A percentile compares a stretch with the other conserved stretches of the same genome.
These are phyloP conservation scores for Pentalonia nigronervosa DNA, from an alignment of 1,140 invertebrate species.

Conservation along the genomic window DNA sequence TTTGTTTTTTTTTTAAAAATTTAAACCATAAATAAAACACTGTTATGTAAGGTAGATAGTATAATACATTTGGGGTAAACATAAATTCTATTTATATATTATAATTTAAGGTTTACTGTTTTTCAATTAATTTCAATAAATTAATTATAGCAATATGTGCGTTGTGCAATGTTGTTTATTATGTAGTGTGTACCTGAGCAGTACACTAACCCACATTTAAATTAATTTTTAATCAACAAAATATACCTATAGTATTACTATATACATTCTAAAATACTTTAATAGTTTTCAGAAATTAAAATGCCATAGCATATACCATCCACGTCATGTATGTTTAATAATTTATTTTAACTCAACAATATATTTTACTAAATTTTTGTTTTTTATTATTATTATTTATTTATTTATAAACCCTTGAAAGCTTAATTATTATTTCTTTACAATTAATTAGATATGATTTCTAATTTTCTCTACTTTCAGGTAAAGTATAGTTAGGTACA, in stretches of 20 bases:
- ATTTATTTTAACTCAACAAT: no score
- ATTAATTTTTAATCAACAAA: no score
- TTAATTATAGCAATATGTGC: not conserved
- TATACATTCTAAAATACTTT: no score
- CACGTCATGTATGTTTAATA: no score
- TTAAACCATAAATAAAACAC: not conserved
- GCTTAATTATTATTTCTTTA: no score
- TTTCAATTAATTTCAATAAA: not conserved
- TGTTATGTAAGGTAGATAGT: not conserved
- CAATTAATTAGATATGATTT: not conserved
- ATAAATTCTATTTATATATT: not conserved
- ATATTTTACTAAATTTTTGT: no score
- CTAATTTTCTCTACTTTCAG: not conserved
- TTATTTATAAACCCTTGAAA: no score
- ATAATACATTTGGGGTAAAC: not conserved
- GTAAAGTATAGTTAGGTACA: not conserved
- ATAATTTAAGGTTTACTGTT: not conserved
- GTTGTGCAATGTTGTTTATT: not conserved
- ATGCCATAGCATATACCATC: no score
- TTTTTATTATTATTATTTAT: no score
- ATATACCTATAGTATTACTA: no score
- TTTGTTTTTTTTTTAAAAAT: not conserved
- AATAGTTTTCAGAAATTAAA: no score
- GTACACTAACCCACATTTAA: not conserved
- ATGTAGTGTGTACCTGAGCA: not conserved